These are phyloP conservation scores for Phrynocephalus guinanensis DNA, from an alignment of 2,797 vertebrate genomes.

Conservation along the genomic window DNA sequence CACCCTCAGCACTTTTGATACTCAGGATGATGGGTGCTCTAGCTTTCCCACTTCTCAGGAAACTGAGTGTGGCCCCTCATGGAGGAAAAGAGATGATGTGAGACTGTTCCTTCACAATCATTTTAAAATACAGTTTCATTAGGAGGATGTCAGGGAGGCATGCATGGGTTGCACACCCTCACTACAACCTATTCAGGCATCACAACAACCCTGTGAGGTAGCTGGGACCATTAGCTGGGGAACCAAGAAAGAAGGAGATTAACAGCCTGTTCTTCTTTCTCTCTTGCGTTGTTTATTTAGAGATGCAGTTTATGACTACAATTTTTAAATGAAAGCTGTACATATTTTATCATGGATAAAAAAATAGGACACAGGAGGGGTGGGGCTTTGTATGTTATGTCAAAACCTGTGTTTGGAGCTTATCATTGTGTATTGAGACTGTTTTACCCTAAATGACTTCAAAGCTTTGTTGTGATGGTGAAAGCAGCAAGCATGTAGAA, in stretches of 20 bases:
- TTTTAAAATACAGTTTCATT: no score
- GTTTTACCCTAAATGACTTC: not conserved
- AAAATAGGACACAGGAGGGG: no score
- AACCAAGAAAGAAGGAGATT: no score
- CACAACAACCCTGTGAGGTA: not conserved
- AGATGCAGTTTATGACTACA: not conserved
- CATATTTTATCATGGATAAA: not conserved
- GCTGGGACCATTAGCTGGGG: not conserved
- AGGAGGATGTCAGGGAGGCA: not conserved
- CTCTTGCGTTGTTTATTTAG: not conserved
- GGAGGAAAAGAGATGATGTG: no score
- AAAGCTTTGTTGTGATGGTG: not conserved
- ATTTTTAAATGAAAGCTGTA: not conserved
- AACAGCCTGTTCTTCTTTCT: no score
- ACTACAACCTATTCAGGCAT: not conserved
- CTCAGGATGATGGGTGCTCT: not conserved
- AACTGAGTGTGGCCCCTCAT: no score
- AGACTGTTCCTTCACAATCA: no score
- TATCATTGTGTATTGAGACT: no score
- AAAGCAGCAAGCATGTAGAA: not conserved
- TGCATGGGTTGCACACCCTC: not conserved
- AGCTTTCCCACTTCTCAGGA: not conserved
- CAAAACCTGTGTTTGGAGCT: not conserved
- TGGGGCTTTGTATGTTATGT: not conserved
- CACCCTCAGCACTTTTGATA: not conserved